phyloP scores from a whole-genome alignment of 2,797 vertebrate species.

The Sternarchorhynchus goeldii region DNA sequence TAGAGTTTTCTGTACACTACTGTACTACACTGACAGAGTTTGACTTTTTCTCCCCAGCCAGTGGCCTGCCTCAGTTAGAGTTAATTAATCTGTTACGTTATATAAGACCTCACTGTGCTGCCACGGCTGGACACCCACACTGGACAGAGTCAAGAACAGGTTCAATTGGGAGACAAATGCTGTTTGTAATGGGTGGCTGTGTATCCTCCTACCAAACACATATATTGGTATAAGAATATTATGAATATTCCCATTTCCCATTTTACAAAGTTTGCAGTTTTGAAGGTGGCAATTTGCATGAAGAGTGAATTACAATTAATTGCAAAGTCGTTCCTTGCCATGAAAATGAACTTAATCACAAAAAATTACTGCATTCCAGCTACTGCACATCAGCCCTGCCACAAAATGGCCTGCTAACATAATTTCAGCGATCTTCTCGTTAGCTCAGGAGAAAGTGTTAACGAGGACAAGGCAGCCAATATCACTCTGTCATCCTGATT shows the following conservation, averaged over 20 bases:
- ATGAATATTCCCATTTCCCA: neutral
- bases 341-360: neutral
- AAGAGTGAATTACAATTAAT: too few species aligned
- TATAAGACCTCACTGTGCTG: neutral
- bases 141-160: neutral
- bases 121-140: neutral
- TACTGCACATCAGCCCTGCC: neutral
- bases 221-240: neutral
- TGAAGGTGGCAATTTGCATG: too few species aligned
- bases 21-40: conserved; percentile 11
- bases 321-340: too few species aligned
- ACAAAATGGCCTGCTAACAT: too few species aligned
- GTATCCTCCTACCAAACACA: conserved; percentile 33
- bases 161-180: conserved; percentile 6
- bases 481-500: too few species aligned
- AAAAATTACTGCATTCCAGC: neutral
- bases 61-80: conserved; percentile 8
- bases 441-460: too few species aligned
- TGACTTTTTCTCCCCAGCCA: neutral
- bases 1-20: neutral
- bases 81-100: conserved; percentile 40
- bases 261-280: neutral
- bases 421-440: too few species aligned
- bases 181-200: neutral
- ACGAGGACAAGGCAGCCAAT: too few species aligned